Evolutionary conservation across 2,888 invertebrate species (phyloP), one percentile per base, ranked within the genome.

Genomic region (Campopleginae sp.): DNA sequence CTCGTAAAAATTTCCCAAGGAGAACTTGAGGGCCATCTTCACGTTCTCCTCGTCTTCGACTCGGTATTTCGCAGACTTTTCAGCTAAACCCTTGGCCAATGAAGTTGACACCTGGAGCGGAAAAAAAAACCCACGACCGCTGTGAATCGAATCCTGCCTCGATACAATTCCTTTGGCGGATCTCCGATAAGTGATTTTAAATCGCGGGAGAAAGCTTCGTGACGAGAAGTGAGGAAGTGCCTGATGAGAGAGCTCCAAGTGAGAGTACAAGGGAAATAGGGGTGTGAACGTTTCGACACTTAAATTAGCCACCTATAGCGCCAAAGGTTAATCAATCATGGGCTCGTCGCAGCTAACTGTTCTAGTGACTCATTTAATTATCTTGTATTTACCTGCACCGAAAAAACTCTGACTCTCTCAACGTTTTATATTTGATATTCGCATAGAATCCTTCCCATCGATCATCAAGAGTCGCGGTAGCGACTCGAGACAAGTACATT

Each of bases 291-390:
- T 89, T 88, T 88, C 87, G 89, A 88, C 87, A 92, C 92, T 92
- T 92, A 92, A 93, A 93, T 93, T 93, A 93, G 93, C 93, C 90
- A 91, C 93, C 93, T 93, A 93, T 93, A 89, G 93, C 91, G 88
- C 90, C 88, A 93, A 93, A 93, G 93, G 93, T 93, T 93, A 92
- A 90, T 92, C 91, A 91, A 91, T 91, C 89, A 82, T 86, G 87
- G 89, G 84, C 84, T 86, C 82, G 68, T 72, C 86, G 78, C 80
- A 82, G 87, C 83, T 68, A 48, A 79, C 81, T 88, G 89, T 87
- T 91, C 92, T 91, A 91, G 89, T 91, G 91, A 91, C 92, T 91
- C 91, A 91, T 89, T 91, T 91, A 33, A 88, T 89, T 88, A 54
- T 44, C 54, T 66, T 65, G 54, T 86, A 86, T 78, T 75, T 68